A percentile compares a stretch with the other conserved stretches of the same genome.
Conservation (phyloP, 23 tunicate species). For the Aplidium turbinatum region DNA sequence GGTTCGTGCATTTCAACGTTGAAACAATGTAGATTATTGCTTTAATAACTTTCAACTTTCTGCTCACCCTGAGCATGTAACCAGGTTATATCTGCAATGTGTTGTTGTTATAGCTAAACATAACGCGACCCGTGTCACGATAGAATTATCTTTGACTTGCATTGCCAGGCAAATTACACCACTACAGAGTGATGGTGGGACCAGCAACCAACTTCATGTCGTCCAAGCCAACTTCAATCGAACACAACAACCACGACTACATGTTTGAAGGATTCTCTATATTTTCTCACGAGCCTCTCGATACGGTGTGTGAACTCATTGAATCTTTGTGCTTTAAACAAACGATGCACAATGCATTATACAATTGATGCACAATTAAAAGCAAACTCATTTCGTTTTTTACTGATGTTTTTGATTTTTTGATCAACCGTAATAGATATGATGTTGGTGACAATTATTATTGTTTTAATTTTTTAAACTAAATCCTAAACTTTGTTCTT, state of each 20-base stretch:
- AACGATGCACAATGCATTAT: too few relatives aligned
- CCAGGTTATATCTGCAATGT: too few relatives aligned
- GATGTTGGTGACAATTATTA: too few relatives aligned
- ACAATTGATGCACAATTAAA: too few relatives aligned
- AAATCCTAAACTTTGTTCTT: too few relatives aligned
- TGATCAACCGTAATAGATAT: too few relatives aligned
- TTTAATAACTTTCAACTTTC: background rate
- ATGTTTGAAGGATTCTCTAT: slow-evolving; percentile 93
- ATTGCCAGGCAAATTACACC: slow-evolving; percentile 70
- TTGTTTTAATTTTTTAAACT: too few relatives aligned
- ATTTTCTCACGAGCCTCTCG: slow-evolving; percentile 73
- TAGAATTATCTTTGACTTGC: background rate
- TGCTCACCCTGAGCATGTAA: too few relatives aligned
- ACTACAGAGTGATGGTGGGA: slow-evolving; percentile 80
- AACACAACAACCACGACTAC: slow-evolving; percentile 64
- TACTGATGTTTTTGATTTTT: too few relatives aligned
- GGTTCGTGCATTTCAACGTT: slow-evolving; percentile 21
- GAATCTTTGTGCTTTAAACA: too few relatives aligned
- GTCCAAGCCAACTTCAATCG: slow-evolving; percentile 65
- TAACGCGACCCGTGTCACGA: background rate
- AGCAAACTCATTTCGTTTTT: too few relatives aligned
- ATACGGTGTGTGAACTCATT: slow-evolving; percentile 37
- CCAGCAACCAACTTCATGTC: slow-evolving; percentile 82
- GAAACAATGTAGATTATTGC: background rate
- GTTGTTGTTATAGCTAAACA: too few relatives aligned